A percentile compares a stretch with the other conserved stretches of the same genome.
phyloP scores from a whole-genome alignment of 2,797 vertebrate genomes.

The Furcifer pardalis region DNA sequence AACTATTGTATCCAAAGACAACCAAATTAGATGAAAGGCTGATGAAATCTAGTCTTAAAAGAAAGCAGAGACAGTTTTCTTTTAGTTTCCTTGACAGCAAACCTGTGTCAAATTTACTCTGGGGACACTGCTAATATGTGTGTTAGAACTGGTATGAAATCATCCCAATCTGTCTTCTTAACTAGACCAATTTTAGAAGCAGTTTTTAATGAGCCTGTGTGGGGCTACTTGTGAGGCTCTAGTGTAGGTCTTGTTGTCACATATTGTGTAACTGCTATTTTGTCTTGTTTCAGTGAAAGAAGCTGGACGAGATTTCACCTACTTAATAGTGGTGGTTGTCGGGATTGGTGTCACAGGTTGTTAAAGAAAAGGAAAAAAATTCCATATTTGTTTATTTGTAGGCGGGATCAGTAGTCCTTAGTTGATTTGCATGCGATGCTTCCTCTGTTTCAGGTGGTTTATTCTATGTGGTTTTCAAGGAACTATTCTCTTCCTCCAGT shows the following conservation, averaged over 20 bases:
- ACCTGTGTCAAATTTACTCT: background rate
- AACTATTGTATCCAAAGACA: background rate
- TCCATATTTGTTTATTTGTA: background rate
- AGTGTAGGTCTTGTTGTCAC: background rate
- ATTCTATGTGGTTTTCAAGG: constrained; percentile 93
- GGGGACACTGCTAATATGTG: background rate
- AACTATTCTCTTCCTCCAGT: constrained; percentile 93
- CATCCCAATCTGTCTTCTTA: background rate
- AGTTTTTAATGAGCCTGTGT: background rate
- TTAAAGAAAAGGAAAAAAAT: constrained; percentile 20
- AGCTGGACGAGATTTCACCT: constrained; percentile 91
- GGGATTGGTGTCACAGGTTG: constrained; percentile 92
- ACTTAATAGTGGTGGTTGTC: constrained; percentile 89
- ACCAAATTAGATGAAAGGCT: background rate
- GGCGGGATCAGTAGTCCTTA: background rate
- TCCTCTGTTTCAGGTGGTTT: constrained; percentile 84
- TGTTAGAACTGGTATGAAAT: background rate
- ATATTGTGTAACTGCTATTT: background rate
- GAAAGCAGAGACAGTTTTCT: background rate
- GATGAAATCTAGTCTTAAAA: background rate
- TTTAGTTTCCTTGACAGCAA: background rate
- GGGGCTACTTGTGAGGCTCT: background rate
- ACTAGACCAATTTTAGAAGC: background rate
- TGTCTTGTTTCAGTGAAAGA: constrained; percentile 83
- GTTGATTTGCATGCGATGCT: constrained; percentile 48